phyloP scores from a whole-genome alignment of 2,797 vertebrate species.

The Halcyon smyrnensis region DNA sequence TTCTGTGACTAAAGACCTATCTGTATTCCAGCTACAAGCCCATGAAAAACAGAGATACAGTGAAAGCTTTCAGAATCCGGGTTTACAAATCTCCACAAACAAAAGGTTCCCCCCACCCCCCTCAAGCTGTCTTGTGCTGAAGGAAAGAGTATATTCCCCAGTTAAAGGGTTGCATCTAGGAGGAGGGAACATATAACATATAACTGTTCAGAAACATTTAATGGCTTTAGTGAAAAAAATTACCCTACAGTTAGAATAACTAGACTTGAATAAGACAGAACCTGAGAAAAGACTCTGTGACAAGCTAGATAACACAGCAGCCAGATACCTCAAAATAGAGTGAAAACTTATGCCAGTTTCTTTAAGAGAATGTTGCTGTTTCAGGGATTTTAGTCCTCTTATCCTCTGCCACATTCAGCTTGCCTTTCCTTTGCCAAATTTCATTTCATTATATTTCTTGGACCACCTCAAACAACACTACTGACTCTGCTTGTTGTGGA shows the following conservation, averaged over 20 bases:
- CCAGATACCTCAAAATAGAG: background rate
- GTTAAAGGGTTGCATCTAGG: background rate
- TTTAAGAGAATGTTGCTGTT: background rate
- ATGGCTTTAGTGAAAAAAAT: background rate
- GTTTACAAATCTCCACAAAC: background rate
- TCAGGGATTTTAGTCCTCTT: background rate
- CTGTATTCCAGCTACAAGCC: background rate
- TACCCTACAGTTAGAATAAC: background rate
- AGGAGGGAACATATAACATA: background rate
- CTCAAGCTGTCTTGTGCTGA: background rate
- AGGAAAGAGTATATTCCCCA: background rate
- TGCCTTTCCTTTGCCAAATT: background rate
- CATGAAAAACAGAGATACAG: background rate
- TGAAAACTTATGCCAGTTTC: background rate
- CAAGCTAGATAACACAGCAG: background rate
- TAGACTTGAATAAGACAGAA: background rate
- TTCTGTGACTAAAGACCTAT: background rate
- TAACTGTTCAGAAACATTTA: background rate
- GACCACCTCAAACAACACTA: background rate
- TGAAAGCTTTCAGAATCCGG: background rate
- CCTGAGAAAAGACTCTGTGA: background rate
- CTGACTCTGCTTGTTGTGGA: background rate
- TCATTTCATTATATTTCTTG: background rate
- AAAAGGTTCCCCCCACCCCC: background rate
- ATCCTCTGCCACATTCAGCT: background rate